Conservation (phyloP, 2,113 vertebrate species). For the Sinocyclocheilus maitianheensis region DNA sequence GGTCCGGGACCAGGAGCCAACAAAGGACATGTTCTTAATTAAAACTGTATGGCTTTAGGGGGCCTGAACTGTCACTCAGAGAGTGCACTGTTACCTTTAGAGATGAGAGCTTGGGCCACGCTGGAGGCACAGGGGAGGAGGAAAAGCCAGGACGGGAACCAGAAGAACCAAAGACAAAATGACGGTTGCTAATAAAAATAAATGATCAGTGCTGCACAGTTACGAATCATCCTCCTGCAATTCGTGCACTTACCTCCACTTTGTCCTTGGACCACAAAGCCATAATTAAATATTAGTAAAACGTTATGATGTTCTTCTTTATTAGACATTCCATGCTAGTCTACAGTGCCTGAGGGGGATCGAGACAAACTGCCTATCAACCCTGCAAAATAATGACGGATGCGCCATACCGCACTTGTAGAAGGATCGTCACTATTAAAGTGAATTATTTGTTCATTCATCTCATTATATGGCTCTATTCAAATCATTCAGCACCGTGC, state of each 20-base stretch:
- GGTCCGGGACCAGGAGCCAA: constrained; percentile 48
- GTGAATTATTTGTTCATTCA: constrained; percentile 34
- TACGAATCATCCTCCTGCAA: constrained; percentile 50
- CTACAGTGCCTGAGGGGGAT: constrained; percentile 30
- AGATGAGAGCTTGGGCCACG: constrained; percentile 33
- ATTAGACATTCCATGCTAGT: constrained; percentile 29
- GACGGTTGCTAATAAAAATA: constrained; percentile 53
- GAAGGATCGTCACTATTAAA: constrained; percentile 34
- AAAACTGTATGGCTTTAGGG: constrained; percentile 54
- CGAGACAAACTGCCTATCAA: constrained; percentile 38
- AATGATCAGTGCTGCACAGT: constrained; percentile 52
- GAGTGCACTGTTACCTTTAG: constrained; percentile 41
- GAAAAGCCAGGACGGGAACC: neutral
- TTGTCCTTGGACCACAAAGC: constrained; percentile 55
- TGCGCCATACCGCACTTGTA: neutral
- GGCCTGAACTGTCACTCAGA: constrained; percentile 55
- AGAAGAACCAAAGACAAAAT: constrained; percentile 1
- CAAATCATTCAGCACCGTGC: constrained; percentile 21
- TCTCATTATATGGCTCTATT: constrained; percentile 24
- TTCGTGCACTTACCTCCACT: constrained; percentile 40
- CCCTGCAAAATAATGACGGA: constrained; percentile 33
- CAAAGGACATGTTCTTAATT: constrained; percentile 60
- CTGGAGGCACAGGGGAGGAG: constrained; percentile 6
- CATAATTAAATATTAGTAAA: constrained; percentile 58
- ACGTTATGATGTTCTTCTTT: constrained; percentile 54